Percentiles rank a stretch among this genome's conserved stretches.
Conservation (phyloP, 2,797 vertebrate genomes). For the Aphelocoma californica region DNA sequence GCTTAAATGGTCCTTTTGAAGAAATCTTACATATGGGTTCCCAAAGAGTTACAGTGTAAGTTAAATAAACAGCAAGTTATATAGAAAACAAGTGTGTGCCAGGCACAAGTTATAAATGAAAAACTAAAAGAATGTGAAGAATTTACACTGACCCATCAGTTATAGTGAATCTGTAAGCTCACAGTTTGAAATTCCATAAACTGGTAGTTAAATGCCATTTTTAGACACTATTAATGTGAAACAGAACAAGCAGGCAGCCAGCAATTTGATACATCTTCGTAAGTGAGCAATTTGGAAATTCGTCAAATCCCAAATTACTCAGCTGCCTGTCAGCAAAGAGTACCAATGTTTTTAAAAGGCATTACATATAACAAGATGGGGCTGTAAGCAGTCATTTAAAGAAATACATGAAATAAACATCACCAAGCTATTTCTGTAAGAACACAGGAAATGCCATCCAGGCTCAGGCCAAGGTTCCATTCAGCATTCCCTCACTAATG, state of each 20-base stretch:
- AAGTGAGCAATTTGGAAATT: background rate
- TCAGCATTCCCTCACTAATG: background rate
- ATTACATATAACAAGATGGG: background rate
- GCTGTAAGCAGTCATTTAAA: background rate
- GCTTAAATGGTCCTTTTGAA: background rate
- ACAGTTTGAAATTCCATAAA: background rate
- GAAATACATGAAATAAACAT: background rate
- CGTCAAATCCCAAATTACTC: background rate
- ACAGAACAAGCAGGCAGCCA: background rate
- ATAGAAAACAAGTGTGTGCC: background rate
- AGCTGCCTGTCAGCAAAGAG: background rate
- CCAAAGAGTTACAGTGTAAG: background rate
- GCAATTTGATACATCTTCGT: background rate
- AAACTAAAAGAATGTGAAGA: slow-evolving; percentile 15
- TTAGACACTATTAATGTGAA: background rate
- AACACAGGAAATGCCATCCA: background rate
- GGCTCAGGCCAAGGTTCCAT: background rate
- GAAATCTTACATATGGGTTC: background rate
- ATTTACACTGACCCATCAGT: slow-evolving; percentile 18
- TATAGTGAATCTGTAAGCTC: background rate
- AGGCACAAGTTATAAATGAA: background rate
- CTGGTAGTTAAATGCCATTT: background rate
- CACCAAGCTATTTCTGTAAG: background rate
- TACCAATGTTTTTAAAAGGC: background rate
- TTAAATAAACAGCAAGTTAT: background rate